A percentile compares a stretch with the other conserved stretches of the same genome.
Evolutionary conservation across 2,888 invertebrate species (phyloP).

Genomic region (Scaptomyza reducta): DNA sequence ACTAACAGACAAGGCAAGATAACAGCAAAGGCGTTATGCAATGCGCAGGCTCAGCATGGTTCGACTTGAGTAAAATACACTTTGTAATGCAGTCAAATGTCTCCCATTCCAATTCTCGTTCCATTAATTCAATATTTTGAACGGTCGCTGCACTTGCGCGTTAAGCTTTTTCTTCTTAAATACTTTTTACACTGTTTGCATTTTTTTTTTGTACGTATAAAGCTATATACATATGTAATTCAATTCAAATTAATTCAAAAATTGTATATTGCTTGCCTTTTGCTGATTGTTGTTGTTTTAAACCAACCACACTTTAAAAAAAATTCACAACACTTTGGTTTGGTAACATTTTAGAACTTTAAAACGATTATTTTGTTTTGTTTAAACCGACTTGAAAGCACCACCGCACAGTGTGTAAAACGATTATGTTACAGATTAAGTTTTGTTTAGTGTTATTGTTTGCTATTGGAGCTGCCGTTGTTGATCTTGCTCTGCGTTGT

Average conservation of each 20-base stretch:
- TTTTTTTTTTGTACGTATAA: conserved; percentile 9
- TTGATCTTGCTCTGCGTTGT: conserved; percentile 32
- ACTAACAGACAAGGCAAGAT: too few relatives aligned
- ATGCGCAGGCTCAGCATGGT: conserved; percentile 54
- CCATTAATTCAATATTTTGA: conserved; percentile 14
- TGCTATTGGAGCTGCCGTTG: conserved; percentile 14
- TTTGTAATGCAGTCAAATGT: background rate
- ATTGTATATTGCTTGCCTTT: conserved; percentile 46
- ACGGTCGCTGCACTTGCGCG: conserved; percentile 63
- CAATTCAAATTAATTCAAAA: background rate
- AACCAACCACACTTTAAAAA: conserved; percentile 15
- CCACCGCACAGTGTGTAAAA: conserved; percentile 30
- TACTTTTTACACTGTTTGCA: conserved; percentile 20
- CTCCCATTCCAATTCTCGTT: background rate
- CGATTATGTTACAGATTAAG: conserved; percentile 27
- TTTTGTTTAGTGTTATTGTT: conserved; percentile 45
- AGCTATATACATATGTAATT: background rate
- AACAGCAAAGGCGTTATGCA: background rate
- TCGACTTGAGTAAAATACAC: conserved; percentile 1
- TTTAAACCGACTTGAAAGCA: background rate
- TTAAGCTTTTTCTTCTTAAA: background rate
- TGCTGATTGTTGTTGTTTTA: conserved; percentile 19
- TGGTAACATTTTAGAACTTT: background rate
- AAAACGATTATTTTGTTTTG: background rate
- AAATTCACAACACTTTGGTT: conserved; percentile 14